phyloP scores from a whole-genome alignment of 35 echinoderm and acorn worm species.

The Hemicentrotus pulcherrimus region DNA sequence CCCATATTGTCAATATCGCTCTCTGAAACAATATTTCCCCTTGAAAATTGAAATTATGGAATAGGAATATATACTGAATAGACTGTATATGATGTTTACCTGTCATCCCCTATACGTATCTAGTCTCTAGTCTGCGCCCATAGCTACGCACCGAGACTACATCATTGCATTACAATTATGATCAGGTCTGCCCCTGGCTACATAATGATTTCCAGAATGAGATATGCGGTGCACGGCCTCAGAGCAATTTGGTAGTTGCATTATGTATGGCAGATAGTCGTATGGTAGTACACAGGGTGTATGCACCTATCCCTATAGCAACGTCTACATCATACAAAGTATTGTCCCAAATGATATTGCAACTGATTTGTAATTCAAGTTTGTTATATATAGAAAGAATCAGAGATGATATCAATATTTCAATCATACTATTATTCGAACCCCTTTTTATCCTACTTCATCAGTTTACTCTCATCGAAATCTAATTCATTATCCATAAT shows the following conservation, averaged over 20 bases:
- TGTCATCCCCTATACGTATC: neutral
- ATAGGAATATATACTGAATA: neutral
- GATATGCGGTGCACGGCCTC: neutral
- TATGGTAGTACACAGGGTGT: neutral
- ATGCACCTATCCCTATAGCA: neutral
- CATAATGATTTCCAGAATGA: neutral
- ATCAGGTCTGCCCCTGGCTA: neutral
- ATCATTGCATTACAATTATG: constrained; percentile 14
- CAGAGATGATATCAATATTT: no score
- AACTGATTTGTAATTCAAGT: no score
- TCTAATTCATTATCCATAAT: no score
- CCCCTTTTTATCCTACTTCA: no score
- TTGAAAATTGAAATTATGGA: neutral
- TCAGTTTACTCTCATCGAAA: no score
- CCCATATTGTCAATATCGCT: neutral
- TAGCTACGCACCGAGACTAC: neutral
- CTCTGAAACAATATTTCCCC: neutral
- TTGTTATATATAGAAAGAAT: no score
- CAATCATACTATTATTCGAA: no score
- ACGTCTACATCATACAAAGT: neutral
- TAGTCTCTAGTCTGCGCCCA: neutral
- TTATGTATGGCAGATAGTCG: neutral
- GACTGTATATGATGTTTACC: neutral
- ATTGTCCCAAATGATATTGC: no score
- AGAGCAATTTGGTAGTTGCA: neutral